phyloP scores from a whole-genome alignment of 2,113 vertebrate species.

The Brachionichthys hirsutus region DNA sequence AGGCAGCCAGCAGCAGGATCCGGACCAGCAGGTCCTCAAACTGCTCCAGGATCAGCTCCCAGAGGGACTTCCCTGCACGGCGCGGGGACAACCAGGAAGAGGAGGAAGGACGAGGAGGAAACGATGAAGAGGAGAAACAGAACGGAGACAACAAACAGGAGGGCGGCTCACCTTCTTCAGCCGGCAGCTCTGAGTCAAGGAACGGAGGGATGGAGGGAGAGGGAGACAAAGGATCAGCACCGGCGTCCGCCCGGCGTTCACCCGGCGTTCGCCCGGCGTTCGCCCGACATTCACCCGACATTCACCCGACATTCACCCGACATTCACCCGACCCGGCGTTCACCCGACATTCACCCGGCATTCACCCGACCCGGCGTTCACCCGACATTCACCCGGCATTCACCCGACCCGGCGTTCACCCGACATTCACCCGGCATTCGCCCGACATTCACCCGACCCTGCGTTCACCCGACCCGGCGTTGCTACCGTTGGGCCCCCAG shows the following conservation, averaged over 20 bases:
- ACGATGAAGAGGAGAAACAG: not conserved
- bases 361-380: no score
- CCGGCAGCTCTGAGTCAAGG: conserved; percentile 71
- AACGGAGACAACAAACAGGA: not conserved
- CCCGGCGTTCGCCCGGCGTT: no score
- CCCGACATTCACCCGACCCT: no score
- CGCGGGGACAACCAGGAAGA: not conserved
- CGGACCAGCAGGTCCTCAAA: conserved; percentile 82
- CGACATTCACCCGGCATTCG: no score
- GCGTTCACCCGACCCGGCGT: no score
- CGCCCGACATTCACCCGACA: no score
- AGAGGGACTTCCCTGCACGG: conserved; percentile 78
- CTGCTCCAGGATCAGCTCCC: conserved; percentile 80
- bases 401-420: no score
- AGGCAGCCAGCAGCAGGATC: conserved; percentile 80
- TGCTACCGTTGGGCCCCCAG: conserved; percentile 80
- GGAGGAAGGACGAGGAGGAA: not conserved
- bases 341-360: no score
- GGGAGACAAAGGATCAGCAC: conserved; percentile 3
- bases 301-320: no score
- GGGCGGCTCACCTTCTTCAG: conserved; percentile 76
- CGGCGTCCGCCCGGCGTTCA: no score
- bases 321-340: no score
- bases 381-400: no score
- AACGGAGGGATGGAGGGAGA: conserved; percentile 13